These are phyloP conservation scores for Drosophila nr. perissopoda DNA, from an alignment of 2,888 invertebrate species.

Conservation along the genomic window DNA sequence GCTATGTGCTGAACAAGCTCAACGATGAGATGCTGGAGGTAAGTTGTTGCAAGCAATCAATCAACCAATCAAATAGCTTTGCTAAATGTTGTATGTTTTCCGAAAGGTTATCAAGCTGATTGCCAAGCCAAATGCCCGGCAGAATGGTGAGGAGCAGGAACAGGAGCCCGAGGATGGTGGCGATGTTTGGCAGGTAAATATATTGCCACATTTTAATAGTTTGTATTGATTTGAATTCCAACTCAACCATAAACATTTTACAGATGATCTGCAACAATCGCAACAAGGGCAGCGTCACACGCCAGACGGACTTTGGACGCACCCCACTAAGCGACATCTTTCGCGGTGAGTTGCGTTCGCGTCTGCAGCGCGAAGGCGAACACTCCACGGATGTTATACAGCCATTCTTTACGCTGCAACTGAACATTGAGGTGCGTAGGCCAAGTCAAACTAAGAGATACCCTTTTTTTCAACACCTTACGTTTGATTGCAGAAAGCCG, in stretches of 20 bases:
- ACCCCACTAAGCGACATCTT: constrained; percentile 97
- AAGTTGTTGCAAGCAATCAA: constrained; percentile 30
- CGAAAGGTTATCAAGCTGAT: constrained; percentile 87
- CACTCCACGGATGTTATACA: constrained; percentile 95
- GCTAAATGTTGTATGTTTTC: not conserved
- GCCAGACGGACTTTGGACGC: constrained; percentile 92
- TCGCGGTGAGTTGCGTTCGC: constrained; percentile 94
- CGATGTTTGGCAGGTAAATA: constrained; percentile 84
- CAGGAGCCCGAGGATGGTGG: constrained; percentile 83
- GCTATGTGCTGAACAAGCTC: constrained; percentile 95
- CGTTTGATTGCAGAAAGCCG: constrained; percentile 88
- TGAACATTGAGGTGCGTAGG: constrained; percentile 93
- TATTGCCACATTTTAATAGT: not conserved
- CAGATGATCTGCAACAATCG: constrained; percentile 89
- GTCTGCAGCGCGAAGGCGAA: constrained; percentile 89
- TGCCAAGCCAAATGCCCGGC: constrained; percentile 86
- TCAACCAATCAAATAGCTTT: not conserved
- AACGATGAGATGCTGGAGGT: constrained; percentile 99
- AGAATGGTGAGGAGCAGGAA: constrained; percentile 85
- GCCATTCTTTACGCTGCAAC: constrained; percentile 97
- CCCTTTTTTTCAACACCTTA: not conserved
- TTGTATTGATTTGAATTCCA: constrained; percentile 5
- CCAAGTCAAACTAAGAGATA: not conserved
- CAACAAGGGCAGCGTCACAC: constrained; percentile 94
- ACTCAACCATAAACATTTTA: not conserved